phyloP scores from a whole-genome alignment of 2,113 vertebrate genomes.

The Dicrurus megarhynchus region DNA sequence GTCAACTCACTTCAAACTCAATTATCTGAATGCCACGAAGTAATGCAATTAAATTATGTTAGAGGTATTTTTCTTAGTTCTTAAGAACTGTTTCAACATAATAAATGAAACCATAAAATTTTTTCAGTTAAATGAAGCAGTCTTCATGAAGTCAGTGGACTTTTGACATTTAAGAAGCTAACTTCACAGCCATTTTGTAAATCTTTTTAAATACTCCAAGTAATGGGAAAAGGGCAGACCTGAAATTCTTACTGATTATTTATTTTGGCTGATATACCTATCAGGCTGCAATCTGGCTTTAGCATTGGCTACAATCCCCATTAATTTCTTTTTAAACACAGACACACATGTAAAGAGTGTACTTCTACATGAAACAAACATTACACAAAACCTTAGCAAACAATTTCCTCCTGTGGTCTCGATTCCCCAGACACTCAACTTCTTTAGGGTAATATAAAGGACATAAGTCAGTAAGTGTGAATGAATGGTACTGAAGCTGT shows the following conservation, averaged over 20 bases:
- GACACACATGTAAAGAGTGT: neutral
- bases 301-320: neutral
- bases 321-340: neutral
- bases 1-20: conserved; percentile 23
- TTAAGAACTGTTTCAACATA: neutral
- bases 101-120: neutral
- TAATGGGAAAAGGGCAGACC: neutral
- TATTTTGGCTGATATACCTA: neutral
- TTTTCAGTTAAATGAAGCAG: neutral
- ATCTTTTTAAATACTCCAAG: neutral
- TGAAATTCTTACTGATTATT: neutral
- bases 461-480: neutral
- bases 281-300: neutral
- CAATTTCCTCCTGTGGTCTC: neutral
- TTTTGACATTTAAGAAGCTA: neutral
- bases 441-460: neutral
- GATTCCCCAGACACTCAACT: neutral
- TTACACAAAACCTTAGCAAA: neutral
- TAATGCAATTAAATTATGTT: conserved; percentile 6
- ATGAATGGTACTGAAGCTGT: neutral
- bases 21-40: neutral
- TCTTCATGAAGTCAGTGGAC: neutral
- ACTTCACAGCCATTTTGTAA: neutral
- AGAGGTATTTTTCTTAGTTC: neutral
- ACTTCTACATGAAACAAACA: neutral